Evolutionary conservation across 2,888 invertebrate genomes (phyloP).

Genomic region (Pseudoips prasinana): DNA sequence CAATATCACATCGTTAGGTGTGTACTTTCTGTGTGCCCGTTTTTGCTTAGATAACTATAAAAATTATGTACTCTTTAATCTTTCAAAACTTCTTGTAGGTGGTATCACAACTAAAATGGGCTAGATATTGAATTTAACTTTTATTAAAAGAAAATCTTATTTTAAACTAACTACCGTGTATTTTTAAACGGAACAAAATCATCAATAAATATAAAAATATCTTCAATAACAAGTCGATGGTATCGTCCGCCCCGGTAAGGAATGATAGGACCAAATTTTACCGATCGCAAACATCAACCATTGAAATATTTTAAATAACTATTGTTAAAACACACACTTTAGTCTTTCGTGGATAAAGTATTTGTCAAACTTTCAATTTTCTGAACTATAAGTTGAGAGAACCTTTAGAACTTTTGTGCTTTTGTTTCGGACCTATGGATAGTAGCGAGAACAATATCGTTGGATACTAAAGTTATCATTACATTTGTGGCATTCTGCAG

Average conservation of each 20-base stretch:
- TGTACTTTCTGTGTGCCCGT: slow-evolving; percentile 71
- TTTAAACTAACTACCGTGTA: slow-evolving; percentile 14
- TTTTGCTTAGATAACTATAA: slow-evolving; percentile 46
- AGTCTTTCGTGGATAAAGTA: slow-evolving; percentile 53
- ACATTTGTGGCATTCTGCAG: slow-evolving; percentile 12
- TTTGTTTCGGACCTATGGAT: slow-evolving; percentile 3
- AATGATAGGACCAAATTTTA: slow-evolving; percentile 85
- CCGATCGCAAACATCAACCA: slow-evolving; percentile 72
- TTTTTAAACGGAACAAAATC: slow-evolving; percentile 29
- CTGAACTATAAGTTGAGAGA: slow-evolving; percentile 11
- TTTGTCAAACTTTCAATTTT: slow-evolving; percentile 18
- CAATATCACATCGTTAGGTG: slow-evolving; percentile 77
- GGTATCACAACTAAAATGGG: slow-evolving; percentile 21
- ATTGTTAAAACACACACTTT: slow-evolving; percentile 60
- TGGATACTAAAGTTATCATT: too few relatives aligned
- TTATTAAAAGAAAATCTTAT: background rate
- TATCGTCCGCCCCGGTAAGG: slow-evolving; percentile 78
- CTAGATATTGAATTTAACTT: slow-evolving; percentile 18
- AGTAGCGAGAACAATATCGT: too few relatives aligned
- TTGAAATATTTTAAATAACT: slow-evolving; percentile 39
- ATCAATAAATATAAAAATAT: slow-evolving; percentile 50
- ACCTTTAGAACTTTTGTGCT: slow-evolving; percentile 20
- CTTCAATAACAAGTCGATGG: slow-evolving; percentile 44
- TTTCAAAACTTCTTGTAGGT: slow-evolving; percentile 18
- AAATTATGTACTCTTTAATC: slow-evolving; percentile 32